Conservation (phyloP, 2,113 vertebrate species). For the Synchiropus splendidus region DNA sequence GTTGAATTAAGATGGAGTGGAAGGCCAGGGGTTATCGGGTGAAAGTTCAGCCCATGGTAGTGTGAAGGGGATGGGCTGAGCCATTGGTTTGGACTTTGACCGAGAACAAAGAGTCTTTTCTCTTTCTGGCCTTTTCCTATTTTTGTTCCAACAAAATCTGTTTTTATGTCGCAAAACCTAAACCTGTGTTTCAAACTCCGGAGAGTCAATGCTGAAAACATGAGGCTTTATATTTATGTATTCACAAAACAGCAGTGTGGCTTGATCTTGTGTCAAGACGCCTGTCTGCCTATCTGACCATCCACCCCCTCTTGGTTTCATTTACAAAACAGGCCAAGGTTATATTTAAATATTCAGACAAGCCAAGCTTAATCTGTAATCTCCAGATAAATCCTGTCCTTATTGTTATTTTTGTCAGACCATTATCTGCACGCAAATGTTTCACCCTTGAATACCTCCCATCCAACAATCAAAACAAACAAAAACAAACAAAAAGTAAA, state of each 20-base stretch:
- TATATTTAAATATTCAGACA: slow-evolving; percentile 35
- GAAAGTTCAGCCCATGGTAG: slow-evolving; percentile 10
- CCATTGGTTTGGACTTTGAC: too few relatives aligned
- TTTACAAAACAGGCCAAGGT: slow-evolving; percentile 31
- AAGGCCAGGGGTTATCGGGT: slow-evolving; percentile 28
- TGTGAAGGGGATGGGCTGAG: neutral
- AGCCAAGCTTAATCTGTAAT: slow-evolving; percentile 20
- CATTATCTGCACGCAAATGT: too few relatives aligned
- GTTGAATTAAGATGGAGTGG: slow-evolving; percentile 21
- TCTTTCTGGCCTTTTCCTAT: slow-evolving; percentile 12
- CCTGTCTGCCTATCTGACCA: slow-evolving; percentile 43
- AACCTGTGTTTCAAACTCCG: too few relatives aligned
- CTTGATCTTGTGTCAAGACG: slow-evolving; percentile 40
- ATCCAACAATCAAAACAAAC: too few relatives aligned
- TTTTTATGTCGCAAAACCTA: too few relatives aligned
- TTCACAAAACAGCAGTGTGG: slow-evolving; percentile 25
- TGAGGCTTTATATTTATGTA: slow-evolving; percentile 45
- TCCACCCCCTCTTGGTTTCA: slow-evolving; percentile 21
- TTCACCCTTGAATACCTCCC: too few relatives aligned
- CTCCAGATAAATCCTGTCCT: slow-evolving; percentile 19
- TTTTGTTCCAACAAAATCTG: neutral
- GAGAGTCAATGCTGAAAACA: too few relatives aligned
- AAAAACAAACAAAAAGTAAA: too few relatives aligned
- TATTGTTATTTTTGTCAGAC: neutral
- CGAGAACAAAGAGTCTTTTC: slow-evolving; percentile 23